Evolutionary conservation across 2,113 vertebrate species (phyloP).

Genomic region (Monarcha castaneiventris): DNA sequence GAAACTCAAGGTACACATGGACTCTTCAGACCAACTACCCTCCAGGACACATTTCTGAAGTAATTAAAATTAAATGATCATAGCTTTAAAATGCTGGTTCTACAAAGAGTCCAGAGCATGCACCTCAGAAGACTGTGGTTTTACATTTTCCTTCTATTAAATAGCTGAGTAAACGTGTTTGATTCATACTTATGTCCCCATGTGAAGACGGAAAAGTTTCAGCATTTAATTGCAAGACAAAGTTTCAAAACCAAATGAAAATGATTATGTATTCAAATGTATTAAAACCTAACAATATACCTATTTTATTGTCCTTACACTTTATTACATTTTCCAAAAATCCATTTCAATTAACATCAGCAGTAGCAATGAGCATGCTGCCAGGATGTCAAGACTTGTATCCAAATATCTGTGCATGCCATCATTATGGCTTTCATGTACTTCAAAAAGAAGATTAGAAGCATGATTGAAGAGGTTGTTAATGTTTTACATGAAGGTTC

Average conservation of each 20-base stretch:
- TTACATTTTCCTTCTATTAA: conserved; percentile 7
- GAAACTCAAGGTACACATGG: neutral
- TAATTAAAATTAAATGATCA: neutral
- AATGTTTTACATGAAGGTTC: conserved; percentile 24
- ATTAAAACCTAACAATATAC: neutral
- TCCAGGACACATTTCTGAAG: neutral
- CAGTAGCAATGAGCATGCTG: neutral
- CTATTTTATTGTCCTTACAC: conserved; percentile 22
- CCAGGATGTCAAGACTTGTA: neutral
- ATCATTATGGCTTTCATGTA: neutral
- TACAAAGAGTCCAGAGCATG: neutral
- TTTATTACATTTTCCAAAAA: neutral
- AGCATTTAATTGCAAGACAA: conserved; percentile 35
- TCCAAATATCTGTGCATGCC: neutral
- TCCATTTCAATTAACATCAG: neutral
- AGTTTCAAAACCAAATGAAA: conserved; percentile 43
- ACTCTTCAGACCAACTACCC: neutral
- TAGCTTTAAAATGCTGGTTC: neutral
- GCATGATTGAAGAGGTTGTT: neutral
- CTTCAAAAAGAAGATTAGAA: conserved; percentile 37
- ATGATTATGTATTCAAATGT: neutral
- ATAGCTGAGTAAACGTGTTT: conserved; percentile 12
- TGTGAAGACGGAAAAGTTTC: neutral
- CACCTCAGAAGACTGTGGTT: neutral
- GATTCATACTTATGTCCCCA: conserved; percentile 16